A percentile compares a stretch with the other conserved stretches of the same genome.
These are phyloP conservation scores for Electrophaes corylata DNA, from an alignment of 2,888 invertebrate species.

Conservation along the genomic window DNA sequence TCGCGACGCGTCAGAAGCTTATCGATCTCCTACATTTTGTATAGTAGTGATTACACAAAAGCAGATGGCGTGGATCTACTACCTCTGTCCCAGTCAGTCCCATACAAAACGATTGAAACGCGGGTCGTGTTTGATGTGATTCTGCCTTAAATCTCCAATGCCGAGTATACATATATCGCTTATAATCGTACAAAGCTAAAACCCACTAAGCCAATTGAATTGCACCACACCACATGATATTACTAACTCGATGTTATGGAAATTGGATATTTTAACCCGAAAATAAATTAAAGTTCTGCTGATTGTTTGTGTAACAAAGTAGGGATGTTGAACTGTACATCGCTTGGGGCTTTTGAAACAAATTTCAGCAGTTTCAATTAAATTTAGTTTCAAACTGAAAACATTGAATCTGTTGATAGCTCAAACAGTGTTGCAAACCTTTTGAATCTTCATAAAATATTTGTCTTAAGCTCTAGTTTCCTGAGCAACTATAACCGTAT, in stretches of 20 bases:
- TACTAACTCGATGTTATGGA: background rate
- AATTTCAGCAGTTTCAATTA: slow-evolving; percentile 42
- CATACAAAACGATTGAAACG: too few species aligned
- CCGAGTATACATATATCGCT: slow-evolving; percentile 25
- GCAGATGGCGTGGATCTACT: too few species aligned
- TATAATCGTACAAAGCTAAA: too few species aligned
- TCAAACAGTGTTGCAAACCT: slow-evolving; percentile 16
- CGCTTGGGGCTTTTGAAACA: slow-evolving; percentile 35
- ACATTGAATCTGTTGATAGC: slow-evolving; percentile 30
- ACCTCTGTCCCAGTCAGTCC: too few species aligned
- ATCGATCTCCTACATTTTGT: too few species aligned
- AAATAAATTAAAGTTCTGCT: slow-evolving; percentile 41
- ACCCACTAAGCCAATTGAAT: slow-evolving; percentile 36
- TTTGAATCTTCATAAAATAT: slow-evolving; percentile 8
- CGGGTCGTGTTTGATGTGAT: too few species aligned
- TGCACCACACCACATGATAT: slow-evolving; percentile 25
- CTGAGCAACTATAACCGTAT: too few species aligned
- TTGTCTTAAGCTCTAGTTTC: background rate
- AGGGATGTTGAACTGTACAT: slow-evolving; percentile 40
- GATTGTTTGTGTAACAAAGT: slow-evolving; percentile 41
- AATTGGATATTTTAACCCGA: slow-evolving; percentile 22
- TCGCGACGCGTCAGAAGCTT: too few species aligned
- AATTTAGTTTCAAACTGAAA: slow-evolving; percentile 30
- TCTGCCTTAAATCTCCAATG: slow-evolving; percentile 13
- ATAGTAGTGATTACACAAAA: too few species aligned